Conservation (phyloP, 1,140 invertebrate species). For the Lepidostoma basale region DNA sequence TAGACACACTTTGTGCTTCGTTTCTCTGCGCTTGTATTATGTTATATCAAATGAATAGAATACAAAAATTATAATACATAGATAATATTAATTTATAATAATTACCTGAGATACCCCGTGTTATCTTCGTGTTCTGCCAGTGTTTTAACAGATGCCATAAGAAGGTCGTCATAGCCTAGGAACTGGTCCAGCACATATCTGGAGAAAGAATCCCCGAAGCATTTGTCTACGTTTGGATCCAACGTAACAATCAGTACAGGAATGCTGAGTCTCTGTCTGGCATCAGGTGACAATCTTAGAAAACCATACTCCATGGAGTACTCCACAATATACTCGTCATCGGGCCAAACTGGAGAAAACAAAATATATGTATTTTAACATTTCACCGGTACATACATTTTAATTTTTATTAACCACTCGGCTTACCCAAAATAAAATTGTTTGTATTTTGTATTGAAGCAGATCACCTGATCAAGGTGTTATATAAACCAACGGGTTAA, state of each 20-base stretch:
- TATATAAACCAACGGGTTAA: too few species aligned
- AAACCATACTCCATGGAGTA: slow-evolving; percentile 98
- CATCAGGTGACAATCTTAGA: slow-evolving; percentile 84
- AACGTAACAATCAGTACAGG: slow-evolving; percentile 91
- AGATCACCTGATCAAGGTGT: too few species aligned
- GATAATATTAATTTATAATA: too few species aligned
- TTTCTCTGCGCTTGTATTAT: neutral
- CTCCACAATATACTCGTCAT: slow-evolving; percentile 96
- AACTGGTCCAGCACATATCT: slow-evolving; percentile 90
- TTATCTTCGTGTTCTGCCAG: slow-evolving; percentile 96
- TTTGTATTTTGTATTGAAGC: too few species aligned
- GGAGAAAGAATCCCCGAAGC: slow-evolving; percentile 93
- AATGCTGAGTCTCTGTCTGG: slow-evolving; percentile 85
- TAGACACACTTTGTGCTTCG: neutral
- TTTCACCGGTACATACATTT: too few species aligned
- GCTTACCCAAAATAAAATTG: too few species aligned
- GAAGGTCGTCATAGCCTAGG: slow-evolving; percentile 94
- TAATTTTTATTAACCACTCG: too few species aligned
- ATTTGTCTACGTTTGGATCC: slow-evolving; percentile 85
- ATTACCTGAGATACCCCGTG: slow-evolving; percentile 87
- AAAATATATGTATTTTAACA: neutral
- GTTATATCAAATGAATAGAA: neutral
- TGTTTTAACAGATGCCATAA: slow-evolving; percentile 95
- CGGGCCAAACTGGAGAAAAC: slow-evolving; percentile 69
- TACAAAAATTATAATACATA: slow-evolving; percentile 2